Evolutionary conservation across 2,888 invertebrate genomes (phyloP).

Genomic region (Lydus trimaculatus): DNA sequence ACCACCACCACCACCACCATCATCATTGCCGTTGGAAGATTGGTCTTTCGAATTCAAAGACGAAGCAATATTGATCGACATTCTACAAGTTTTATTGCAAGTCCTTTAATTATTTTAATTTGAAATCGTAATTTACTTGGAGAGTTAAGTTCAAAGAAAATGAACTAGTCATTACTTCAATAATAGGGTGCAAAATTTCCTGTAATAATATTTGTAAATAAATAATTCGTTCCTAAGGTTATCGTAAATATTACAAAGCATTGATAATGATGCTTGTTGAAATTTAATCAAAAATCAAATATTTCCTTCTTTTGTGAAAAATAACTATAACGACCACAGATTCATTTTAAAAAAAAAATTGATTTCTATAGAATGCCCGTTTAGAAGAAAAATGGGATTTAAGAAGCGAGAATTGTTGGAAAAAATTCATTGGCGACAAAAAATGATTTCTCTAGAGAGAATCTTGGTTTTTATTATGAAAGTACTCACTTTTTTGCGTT

Average conservation of each 20-base stretch:
- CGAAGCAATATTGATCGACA: conserved; percentile 39
- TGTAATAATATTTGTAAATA: background rate
- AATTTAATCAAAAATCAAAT: background rate
- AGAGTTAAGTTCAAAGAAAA: conserved; percentile 24
- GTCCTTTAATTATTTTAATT: conserved; percentile 42
- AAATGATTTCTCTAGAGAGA: background rate
- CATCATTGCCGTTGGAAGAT: conserved; percentile 28
- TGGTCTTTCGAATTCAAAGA: conserved; percentile 29
- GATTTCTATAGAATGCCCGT: background rate
- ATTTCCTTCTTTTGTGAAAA: background rate
- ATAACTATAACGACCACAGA: background rate
- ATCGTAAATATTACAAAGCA: background rate
- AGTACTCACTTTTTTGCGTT: background rate
- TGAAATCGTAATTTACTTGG: conserved; percentile 25
- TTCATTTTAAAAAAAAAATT: background rate
- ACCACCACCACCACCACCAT: background rate
- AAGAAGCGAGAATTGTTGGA: background rate
- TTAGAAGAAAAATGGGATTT: background rate
- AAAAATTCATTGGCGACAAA: background rate
- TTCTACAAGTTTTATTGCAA: conserved; percentile 39
- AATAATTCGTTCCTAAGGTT: background rate
- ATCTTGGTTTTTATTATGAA: background rate
- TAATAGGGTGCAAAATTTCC: conserved; percentile 11
- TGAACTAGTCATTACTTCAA: conserved; percentile 31
- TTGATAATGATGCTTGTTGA: background rate